These are phyloP conservation scores for Andrena cerasifolii DNA, from an alignment of 1,140 invertebrate species.

Conservation along the genomic window DNA sequence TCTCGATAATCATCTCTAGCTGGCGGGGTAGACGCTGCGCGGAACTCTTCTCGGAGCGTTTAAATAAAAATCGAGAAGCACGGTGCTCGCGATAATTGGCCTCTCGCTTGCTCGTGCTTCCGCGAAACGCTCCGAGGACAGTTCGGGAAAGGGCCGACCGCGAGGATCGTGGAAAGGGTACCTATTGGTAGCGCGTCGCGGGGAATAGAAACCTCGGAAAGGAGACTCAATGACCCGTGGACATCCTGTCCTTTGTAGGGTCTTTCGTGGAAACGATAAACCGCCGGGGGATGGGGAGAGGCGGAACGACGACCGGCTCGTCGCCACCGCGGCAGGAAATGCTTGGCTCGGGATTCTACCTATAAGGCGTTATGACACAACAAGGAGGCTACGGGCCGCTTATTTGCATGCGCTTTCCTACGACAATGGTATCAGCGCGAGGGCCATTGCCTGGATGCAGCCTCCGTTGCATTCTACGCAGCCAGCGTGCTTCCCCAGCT, in stretches of 20 bases:
- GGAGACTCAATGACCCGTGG: conserved; percentile 65
- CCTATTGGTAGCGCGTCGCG: conserved; percentile 24
- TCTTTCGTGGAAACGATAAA: conserved; percentile 67
- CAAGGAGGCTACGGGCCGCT: conserved; percentile 57
- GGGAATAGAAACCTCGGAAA: conserved; percentile 63
- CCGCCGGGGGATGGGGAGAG: not conserved
- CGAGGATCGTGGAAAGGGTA: conserved; percentile 24
- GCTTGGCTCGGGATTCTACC: conserved; percentile 53
- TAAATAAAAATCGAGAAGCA: conserved; percentile 47
- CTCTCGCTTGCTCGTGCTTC: conserved; percentile 12
- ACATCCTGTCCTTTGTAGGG: conserved; percentile 65
- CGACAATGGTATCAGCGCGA: conserved; percentile 69
- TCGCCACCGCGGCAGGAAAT: conserved; percentile 60
- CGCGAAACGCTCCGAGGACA: conserved; percentile 4
- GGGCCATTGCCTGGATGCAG: conserved; percentile 32
- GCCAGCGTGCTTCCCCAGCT: not conserved
- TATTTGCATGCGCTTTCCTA: conserved; percentile 68
- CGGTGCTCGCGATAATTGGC: conserved; percentile 11
- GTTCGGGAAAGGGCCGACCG: conserved; percentile 6
- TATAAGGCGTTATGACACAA: conserved; percentile 70
- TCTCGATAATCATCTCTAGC: conserved; percentile 12
- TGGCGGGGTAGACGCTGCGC: not conserved
- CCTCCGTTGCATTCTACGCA: conserved; percentile 32
- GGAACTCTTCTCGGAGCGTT: not conserved
- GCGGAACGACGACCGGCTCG: conserved; percentile 30